Evolutionary conservation across 2,797 vertebrate species (phyloP).

Genomic region (Brotula barbata): DNA sequence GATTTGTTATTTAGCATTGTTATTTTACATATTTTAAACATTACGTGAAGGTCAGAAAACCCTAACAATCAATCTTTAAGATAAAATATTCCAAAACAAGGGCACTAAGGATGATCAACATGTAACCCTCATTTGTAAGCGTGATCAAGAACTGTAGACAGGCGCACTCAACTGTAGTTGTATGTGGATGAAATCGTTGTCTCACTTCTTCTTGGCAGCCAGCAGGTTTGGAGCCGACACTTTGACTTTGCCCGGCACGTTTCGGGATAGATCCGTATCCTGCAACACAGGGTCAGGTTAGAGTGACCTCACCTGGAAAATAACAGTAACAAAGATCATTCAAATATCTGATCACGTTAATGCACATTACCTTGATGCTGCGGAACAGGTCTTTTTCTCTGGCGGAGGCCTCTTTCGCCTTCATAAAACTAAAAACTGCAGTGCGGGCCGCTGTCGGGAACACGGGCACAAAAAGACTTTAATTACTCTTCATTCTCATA

Average conservation of each 20-base stretch:
- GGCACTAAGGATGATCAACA: neutral
- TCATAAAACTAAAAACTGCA: conserved; percentile 92
- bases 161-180: neutral
- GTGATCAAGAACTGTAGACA: conserved; percentile 2
- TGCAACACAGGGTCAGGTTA: conserved; percentile 55
- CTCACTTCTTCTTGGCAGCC: conserved; percentile 88
- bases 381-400: conserved; percentile 96
- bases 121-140: neutral
- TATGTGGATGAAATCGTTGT: neutral
- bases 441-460: conserved; percentile 88
- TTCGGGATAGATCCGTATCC: conserved; percentile 94
- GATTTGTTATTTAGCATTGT: conserved; percentile 16
- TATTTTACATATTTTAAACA: conserved; percentile 39
- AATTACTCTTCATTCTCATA: neutral
- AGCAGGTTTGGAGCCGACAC: conserved; percentile 95
- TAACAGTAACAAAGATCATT: too few species aligned
- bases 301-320: neutral
- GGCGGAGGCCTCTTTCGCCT: conserved; percentile 84
- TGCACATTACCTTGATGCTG: conserved; percentile 88
- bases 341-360: too few species aligned
- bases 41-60: conserved; percentile 37
- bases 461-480: conserved; percentile 9
- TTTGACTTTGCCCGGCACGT: conserved; percentile 97
- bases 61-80: conserved; percentile 29
- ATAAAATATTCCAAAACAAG: conserved; percentile 23